Percentiles rank a stretch among this genome's conserved stretches.
phyloP scores from a whole-genome alignment of 1,140 invertebrate genomes.

The Pogonomyrmex californicus region DNA sequence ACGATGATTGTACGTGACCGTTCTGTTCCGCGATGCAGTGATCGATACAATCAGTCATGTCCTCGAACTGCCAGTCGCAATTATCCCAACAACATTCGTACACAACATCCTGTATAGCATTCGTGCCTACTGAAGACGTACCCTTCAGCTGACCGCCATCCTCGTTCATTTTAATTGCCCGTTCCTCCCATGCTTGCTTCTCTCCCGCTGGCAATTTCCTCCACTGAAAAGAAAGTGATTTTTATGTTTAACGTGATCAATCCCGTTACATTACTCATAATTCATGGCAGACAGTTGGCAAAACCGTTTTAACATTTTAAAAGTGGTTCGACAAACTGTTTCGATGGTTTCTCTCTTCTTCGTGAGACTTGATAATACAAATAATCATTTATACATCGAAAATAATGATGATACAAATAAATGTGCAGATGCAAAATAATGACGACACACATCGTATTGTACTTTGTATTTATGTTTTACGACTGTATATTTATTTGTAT shows the following conservation, averaged over 20 bases:
- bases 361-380: neutral
- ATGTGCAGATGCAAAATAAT: neutral
- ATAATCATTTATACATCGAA: constrained; percentile 17
- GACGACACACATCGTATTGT: too few species aligned
- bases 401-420: neutral
- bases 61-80: constrained; percentile 98
- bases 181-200: constrained; percentile 97
- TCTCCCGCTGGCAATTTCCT: constrained; percentile 94
- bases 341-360: constrained; percentile 54
- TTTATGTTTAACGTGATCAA: constrained; percentile 33
- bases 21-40: constrained; percentile 93
- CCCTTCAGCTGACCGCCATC: constrained; percentile 87
- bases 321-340: constrained; percentile 51
- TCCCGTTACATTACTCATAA: neutral
- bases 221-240: constrained; percentile 90
- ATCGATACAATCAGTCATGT: constrained; percentile 95
- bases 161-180: constrained; percentile 95
- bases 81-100: constrained; percentile 97
- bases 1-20: constrained; percentile 88
- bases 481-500: neutral
- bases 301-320: constrained; percentile 23
- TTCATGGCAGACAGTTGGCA: constrained; percentile 18
- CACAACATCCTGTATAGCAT: constrained; percentile 87
- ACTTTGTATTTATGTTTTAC: too few species aligned
- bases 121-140: constrained; percentile 79